Evolutionary conservation across 2,888 invertebrate species (phyloP).

Genomic region (Parnassius mnemosyne): DNA sequence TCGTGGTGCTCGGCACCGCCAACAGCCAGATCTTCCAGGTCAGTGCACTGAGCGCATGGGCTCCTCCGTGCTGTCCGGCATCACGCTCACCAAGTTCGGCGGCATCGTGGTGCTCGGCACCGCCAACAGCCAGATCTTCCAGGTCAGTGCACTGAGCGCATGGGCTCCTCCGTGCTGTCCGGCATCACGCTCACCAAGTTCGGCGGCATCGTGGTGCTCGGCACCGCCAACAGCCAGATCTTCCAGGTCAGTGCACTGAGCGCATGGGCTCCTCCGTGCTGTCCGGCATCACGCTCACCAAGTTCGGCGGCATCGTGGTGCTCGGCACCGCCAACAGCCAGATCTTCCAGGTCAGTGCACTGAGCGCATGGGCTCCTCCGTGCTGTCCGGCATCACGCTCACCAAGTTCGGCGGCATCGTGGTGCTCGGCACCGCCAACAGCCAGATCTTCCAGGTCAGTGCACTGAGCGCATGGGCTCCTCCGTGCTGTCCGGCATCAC

Average conservation of each 20-base stretch:
- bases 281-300: constrained; percentile 98
- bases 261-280: constrained; percentile 98
- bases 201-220: constrained; percentile 97
- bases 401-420: constrained; percentile 99
- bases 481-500: constrained; percentile 99
- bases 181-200: constrained; percentile 86
- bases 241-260: constrained; percentile 82
- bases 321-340: constrained; percentile 91
- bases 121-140: constrained; percentile 98
- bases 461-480: constrained; percentile 89
- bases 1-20: constrained; percentile 97
- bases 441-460: constrained; percentile 93
- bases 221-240: constrained; percentile 98
- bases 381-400: constrained; percentile 97
- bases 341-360: constrained; percentile 91
- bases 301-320: constrained; percentile 96
- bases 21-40: constrained; percentile 98
- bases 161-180: no score
- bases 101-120: constrained; percentile 98
- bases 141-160: constrained; percentile 59
- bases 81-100: constrained; percentile 98
- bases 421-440: constrained; percentile 97
- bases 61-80: constrained; percentile 91
- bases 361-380: constrained; percentile 96
- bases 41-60: neutral